phyloP scores from a whole-genome alignment of 2,888 invertebrate species.

The Amorpha juglandis region DNA sequence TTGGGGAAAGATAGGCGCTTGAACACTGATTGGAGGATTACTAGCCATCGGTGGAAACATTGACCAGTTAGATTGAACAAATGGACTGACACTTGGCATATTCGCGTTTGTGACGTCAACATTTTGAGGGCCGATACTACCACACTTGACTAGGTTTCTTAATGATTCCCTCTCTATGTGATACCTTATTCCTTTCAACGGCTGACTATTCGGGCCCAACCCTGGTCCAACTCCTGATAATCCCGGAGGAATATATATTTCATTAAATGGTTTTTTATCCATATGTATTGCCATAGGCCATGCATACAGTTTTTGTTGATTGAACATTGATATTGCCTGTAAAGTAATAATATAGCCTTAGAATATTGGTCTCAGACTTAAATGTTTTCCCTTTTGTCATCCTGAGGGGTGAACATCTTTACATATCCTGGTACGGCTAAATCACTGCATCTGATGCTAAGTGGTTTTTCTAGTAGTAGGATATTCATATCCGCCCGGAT shows the following conservation, averaged over 20 bases:
- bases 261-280: conserved; percentile 31
- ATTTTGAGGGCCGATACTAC: background rate
- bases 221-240: conserved; percentile 39
- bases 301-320: conserved; percentile 89
- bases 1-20: no score
- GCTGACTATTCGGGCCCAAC: conserved; percentile 86
- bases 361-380: no score
- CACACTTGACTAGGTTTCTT: conserved; percentile 35
- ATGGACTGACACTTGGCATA: background rate
- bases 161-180: conserved; percentile 38
- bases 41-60: background rate
- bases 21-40: background rate
- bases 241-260: conserved; percentile 31
- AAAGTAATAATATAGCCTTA: conserved; percentile 11
- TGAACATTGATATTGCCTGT: conserved; percentile 94
- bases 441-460: no score
- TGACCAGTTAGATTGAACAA: background rate
- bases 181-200: conserved; percentile 40
- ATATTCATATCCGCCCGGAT: no score
- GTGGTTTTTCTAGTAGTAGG: no score
- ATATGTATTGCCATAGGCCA: conserved; percentile 35
- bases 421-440: no score
- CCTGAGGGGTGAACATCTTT: no score
- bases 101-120: background rate
- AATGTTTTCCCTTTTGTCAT: no score